Conservation (phyloP, 2,797 vertebrate species). For the Chloroceryle amazona region DNA sequence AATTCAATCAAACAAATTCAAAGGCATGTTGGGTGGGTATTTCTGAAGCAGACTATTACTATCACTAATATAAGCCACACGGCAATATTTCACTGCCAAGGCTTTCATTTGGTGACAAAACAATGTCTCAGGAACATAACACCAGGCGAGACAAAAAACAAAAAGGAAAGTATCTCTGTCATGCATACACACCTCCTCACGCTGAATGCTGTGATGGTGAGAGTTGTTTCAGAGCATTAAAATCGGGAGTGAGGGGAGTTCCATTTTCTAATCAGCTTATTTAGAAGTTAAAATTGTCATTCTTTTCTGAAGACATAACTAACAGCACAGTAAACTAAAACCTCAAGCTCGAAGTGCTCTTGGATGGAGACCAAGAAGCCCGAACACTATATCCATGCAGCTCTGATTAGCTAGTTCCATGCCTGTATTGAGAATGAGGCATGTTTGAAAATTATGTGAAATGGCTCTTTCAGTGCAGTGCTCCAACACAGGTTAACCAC, state of each 20-base stretch:
- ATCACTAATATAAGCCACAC: conserved; percentile 71
- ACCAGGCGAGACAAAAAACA: conserved; percentile 5
- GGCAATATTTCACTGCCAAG: conserved; percentile 24
- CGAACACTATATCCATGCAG: not conserved
- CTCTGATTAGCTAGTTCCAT: conserved; percentile 30
- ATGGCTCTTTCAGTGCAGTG: not conserved
- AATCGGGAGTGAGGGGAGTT: not conserved
- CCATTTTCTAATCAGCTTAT: conserved; percentile 21
- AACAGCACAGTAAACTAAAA: conserved; percentile 42
- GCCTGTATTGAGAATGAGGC: not conserved
- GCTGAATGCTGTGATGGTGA: not conserved
- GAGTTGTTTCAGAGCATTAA: not conserved
- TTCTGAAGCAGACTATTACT: conserved; percentile 49
- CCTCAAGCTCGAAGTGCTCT: not conserved
- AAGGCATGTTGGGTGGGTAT: conserved; percentile 58
- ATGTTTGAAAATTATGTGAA: conserved; percentile 19
- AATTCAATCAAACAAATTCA: conserved; percentile 59
- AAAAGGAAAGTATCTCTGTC: not conserved
- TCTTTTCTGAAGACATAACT: not conserved
- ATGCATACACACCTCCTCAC: not conserved
- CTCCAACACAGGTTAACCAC: conserved; percentile 1
- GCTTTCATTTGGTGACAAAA: conserved; percentile 59
- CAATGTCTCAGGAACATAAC: conserved; percentile 15
- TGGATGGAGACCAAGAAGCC: conserved; percentile 54
- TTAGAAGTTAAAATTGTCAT: conserved; percentile 20